phyloP scores from a whole-genome alignment of 1,140 invertebrate genomes.

The Glomeris maerens region DNA sequence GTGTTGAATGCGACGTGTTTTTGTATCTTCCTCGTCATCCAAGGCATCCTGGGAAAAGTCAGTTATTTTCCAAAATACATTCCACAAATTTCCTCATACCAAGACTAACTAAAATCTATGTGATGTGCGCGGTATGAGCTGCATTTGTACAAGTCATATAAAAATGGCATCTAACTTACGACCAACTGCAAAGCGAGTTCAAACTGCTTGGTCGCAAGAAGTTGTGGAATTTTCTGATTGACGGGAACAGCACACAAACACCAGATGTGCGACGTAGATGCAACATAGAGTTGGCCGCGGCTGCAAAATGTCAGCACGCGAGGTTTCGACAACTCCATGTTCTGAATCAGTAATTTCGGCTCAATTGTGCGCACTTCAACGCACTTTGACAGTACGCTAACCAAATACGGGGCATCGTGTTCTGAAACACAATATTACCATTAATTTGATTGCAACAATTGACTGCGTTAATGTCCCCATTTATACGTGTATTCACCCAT shows the following conservation, averaged over 20 bases:
- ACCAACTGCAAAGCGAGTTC: conserved; percentile 81
- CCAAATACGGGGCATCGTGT: conserved; percentile 78
- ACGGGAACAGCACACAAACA: conserved; percentile 61
- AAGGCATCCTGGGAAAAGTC: conserved; percentile 58
- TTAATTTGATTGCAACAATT: not conserved
- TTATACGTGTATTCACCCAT: conserved; percentile 40
- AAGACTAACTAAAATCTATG: too few species aligned
- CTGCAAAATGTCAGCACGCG: conserved; percentile 42
- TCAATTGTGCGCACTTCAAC: conserved; percentile 69
- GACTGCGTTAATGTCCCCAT: conserved; percentile 6
- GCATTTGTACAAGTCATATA: too few species aligned
- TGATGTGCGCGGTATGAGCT: too few species aligned
- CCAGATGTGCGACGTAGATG: conserved; percentile 75
- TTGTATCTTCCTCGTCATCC: conserved; percentile 63
- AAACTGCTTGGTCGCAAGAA: conserved; percentile 79
- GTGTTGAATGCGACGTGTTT: conserved; percentile 59
- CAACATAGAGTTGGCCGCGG: conserved; percentile 66
- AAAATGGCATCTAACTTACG: conserved; percentile 50
- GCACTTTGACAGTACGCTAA: conserved; percentile 63
- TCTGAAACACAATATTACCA: conserved; percentile 37
- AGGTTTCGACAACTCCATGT: conserved; percentile 48
- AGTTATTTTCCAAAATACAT: too few species aligned
- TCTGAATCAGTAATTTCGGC: conserved; percentile 55
- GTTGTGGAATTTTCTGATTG: conserved; percentile 59
- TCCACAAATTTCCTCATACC: too few species aligned